Conservation (phyloP, 1,140 invertebrate genomes). For the Patella vulgata region DNA sequence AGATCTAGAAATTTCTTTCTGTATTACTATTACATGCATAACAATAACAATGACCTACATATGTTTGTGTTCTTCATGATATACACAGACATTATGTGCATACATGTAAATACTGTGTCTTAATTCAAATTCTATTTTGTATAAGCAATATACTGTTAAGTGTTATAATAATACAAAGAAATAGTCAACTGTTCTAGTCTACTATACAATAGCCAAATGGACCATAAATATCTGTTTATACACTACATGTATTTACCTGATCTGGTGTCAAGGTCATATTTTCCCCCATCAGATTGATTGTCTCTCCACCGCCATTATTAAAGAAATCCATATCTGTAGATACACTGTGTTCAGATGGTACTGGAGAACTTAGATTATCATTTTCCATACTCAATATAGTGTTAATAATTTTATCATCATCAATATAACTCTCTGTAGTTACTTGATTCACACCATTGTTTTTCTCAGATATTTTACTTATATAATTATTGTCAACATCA, state of each 20-base stretch:
- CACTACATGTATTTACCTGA: constrained; percentile 50
- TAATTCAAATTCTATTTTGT: too few relatives aligned
- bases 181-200: too few relatives aligned
- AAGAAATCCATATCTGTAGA: constrained; percentile 26
- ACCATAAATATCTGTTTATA: too few relatives aligned
- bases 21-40: too few relatives aligned
- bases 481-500: constrained; percentile 4
- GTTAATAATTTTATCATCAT: constrained; percentile 49
- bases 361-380: constrained; percentile 38
- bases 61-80: too few relatives aligned
- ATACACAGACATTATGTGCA: too few relatives aligned
- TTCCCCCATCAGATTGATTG: constrained; percentile 40
- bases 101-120: too few relatives aligned
- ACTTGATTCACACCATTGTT: not conserved
- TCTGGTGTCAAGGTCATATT: constrained; percentile 52
- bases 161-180: too few relatives aligned
- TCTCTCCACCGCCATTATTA: constrained; percentile 19
- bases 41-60: too few relatives aligned
- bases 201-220: too few relatives aligned
- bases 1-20: too few relatives aligned
- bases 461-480: constrained; percentile 19
- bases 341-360: constrained; percentile 6
- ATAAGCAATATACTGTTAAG: too few relatives aligned
- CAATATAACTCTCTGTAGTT: not conserved
- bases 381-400: constrained; percentile 60